Evolutionary conservation across 2,113 vertebrate genomes (phyloP).

Genomic region (Crotalus tigris): DNA sequence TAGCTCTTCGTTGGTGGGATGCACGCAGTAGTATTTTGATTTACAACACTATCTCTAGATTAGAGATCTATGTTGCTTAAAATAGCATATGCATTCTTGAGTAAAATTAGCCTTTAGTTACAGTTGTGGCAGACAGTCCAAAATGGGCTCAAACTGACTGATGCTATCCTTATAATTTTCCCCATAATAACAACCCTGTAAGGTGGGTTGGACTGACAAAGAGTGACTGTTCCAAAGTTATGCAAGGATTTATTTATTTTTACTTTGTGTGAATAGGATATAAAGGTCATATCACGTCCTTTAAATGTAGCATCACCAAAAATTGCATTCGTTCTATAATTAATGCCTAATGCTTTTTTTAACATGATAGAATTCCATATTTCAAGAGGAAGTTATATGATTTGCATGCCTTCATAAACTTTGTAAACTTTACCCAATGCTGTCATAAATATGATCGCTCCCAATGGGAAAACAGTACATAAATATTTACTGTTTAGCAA

Average conservation of each 20-base stretch:
- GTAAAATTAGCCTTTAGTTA: neutral
- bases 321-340: neutral
- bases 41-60: neutral
- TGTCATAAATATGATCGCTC: neutral
- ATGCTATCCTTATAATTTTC: neutral
- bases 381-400: neutral
- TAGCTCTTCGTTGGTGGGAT: neutral
- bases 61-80: neutral
- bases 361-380: neutral
- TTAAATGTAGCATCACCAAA: neutral
- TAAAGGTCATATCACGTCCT: neutral
- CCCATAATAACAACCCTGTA: too few relatives aligned
- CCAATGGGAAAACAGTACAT: neutral
- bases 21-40: neutral
- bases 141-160: neutral
- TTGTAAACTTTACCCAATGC: neutral
- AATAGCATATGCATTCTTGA: neutral
- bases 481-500: conserved; percentile 19
- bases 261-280: neutral
- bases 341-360: conserved; percentile 4
- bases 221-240: neutral
- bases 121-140: neutral
- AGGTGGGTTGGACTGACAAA: neutral
- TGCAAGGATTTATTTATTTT: neutral
- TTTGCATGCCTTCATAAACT: neutral